Evolutionary conservation across 2,113 vertebrate species (phyloP).

Genomic region (Nibea albiflora): DNA sequence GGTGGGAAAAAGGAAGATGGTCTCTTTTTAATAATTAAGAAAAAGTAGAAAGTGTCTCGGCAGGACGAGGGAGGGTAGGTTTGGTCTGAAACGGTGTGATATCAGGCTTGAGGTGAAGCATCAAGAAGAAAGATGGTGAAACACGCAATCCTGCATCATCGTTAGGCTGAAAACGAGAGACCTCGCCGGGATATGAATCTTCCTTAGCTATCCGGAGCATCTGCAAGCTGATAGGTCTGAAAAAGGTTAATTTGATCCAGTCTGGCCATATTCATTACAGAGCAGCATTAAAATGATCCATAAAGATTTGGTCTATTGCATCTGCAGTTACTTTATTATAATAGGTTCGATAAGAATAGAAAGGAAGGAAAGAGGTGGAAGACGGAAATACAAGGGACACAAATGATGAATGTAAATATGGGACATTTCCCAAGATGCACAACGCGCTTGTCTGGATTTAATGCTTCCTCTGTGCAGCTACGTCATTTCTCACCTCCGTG

Average conservation of each 20-base stretch:
- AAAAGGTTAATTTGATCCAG: constrained; percentile 69
- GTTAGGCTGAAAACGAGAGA: neutral
- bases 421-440: neutral
- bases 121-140: neutral
- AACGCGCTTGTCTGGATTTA: neutral
- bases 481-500: too few species aligned
- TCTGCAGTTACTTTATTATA: constrained; percentile 53
- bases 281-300: constrained; percentile 54
- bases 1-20: neutral
- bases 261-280: constrained; percentile 55
- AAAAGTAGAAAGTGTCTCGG: neutral
- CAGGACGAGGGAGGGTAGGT: neutral
- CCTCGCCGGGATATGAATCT: constrained; percentile 22
- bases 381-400: neutral
- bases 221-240: constrained; percentile 52
- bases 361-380: neutral
- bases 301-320: constrained; percentile 35
- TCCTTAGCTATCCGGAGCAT: constrained; percentile 39
- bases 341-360: constrained; percentile 12
- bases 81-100: neutral
- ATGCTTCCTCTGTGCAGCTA: too few species aligned
- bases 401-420: neutral
- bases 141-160: neutral
- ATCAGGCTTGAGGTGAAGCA: neutral
- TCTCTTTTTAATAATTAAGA: neutral